These are phyloP conservation scores for Dasyprocta punctata DNA, from an alignment of 2,113 vertebrate genomes.

Conservation along the genomic window DNA sequence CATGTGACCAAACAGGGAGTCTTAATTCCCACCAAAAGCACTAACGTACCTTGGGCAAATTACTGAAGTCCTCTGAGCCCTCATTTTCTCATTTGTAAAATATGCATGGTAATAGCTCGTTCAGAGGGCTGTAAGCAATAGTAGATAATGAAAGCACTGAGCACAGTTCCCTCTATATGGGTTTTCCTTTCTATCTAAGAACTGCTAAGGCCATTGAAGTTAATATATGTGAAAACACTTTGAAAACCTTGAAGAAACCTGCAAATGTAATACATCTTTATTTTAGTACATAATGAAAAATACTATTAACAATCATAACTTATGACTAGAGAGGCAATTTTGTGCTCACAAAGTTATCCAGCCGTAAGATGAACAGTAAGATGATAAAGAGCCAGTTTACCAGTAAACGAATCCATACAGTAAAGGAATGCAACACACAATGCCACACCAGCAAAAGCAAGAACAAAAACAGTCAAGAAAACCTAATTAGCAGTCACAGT, in stretches of 20 bases:
- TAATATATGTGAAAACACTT: neutral
- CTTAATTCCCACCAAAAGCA: neutral
- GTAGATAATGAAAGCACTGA: neutral
- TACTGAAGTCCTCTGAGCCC: neutral
- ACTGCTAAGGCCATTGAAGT: neutral
- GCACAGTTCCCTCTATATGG: neutral
- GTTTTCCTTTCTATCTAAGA: neutral
- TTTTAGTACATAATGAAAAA: constrained; percentile 35
- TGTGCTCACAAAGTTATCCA: constrained; percentile 28
- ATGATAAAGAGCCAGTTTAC: neutral
- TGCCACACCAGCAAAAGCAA: neutral
- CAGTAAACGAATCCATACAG: neutral
- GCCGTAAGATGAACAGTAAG: neutral
- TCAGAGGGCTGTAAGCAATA: neutral
- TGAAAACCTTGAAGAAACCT: neutral
- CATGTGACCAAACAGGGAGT: neutral
- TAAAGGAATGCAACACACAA: neutral
- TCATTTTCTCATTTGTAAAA: neutral
- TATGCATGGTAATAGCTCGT: neutral
- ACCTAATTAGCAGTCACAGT: neutral
- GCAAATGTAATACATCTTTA: neutral
- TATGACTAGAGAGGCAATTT: neutral
- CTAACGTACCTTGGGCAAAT: neutral
- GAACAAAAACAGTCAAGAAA: neutral
- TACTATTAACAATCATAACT: neutral